Evolutionary conservation across 2,888 invertebrate species (phyloP).

Genomic region (Agrotis ipsilon): DNA sequence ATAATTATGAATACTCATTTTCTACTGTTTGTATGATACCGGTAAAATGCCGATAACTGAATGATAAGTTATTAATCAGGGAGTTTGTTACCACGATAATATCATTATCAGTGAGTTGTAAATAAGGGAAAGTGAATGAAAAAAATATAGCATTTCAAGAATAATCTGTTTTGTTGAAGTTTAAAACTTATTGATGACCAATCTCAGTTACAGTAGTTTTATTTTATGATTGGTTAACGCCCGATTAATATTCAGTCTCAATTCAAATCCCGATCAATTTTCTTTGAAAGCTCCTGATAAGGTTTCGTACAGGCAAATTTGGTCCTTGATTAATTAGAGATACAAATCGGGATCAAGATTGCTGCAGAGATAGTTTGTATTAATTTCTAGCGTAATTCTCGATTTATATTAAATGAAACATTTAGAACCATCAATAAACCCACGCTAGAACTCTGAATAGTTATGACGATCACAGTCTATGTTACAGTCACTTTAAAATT

Average conservation of each 20-base stretch:
- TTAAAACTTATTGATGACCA: not conserved
- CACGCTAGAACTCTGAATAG: not conserved
- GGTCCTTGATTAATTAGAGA: too few relatives aligned
- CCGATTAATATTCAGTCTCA: not conserved
- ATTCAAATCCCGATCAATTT: too few relatives aligned
- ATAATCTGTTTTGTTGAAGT: not conserved
- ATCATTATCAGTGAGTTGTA: slow-evolving; percentile 17
- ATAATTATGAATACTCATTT: slow-evolving; percentile 28
- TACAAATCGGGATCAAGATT: too few relatives aligned
- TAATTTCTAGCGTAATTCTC: too few relatives aligned
- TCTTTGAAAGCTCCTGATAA: too few relatives aligned
- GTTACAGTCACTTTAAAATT: slow-evolving; percentile 8
- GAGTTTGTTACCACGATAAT: slow-evolving; percentile 10
- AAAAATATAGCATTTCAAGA: not conserved
- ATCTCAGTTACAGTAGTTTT: not conserved
- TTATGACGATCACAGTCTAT: not conserved
- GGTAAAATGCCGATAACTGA: slow-evolving; percentile 20
- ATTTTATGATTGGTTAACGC: not conserved
- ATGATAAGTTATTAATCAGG: slow-evolving; percentile 42
- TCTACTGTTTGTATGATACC: slow-evolving; percentile 12
- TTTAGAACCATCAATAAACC: too few relatives aligned
- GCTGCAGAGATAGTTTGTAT: too few relatives aligned
- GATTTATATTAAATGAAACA: not conserved
- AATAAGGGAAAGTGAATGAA: not conserved
- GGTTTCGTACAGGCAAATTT: too few relatives aligned